These are phyloP conservation scores for Salvelinus namaycush DNA, from an alignment of 2,113 vertebrate species.

Conservation along the genomic window DNA sequence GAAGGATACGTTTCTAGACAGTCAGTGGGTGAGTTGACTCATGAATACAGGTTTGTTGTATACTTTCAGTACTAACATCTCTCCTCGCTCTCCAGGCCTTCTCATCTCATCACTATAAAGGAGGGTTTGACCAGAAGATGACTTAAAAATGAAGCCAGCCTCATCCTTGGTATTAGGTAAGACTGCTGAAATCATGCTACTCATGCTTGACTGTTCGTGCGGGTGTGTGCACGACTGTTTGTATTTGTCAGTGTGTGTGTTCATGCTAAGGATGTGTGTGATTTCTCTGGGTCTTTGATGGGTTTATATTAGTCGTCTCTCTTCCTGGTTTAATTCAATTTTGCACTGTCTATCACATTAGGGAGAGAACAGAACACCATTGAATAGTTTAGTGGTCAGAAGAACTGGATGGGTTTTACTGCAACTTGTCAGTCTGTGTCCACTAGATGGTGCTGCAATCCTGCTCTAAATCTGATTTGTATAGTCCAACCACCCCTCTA, in stretches of 20 bases:
- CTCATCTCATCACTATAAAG: slow-evolving; percentile 88
- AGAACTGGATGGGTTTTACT: background rate
- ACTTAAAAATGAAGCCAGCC: slow-evolving; percentile 90
- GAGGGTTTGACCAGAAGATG: slow-evolving; percentile 96
- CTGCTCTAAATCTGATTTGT: slow-evolving; percentile 12
- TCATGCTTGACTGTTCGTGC: background rate
- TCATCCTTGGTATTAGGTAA: slow-evolving; percentile 92
- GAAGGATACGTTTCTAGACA: too few species aligned
- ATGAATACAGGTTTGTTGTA: background rate
- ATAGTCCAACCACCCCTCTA: slow-evolving; percentile 74
- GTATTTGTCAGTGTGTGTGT: background rate
- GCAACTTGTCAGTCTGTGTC: background rate
- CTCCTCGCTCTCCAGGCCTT: slow-evolving; percentile 69
- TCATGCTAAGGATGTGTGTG: background rate
- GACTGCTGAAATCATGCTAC: background rate
- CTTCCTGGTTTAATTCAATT: background rate
- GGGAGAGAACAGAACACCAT: background rate
- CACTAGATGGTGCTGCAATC: slow-evolving; percentile 29
- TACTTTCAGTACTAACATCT: background rate
- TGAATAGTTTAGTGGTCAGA: background rate
- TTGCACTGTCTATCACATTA: background rate
- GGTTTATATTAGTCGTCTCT: background rate
- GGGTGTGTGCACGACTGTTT: background rate
- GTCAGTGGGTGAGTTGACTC: too few species aligned
- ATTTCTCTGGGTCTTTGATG: background rate